Conservation (phyloP, 1,140 invertebrate genomes). For the Pogonognathellus flavescens region DNA sequence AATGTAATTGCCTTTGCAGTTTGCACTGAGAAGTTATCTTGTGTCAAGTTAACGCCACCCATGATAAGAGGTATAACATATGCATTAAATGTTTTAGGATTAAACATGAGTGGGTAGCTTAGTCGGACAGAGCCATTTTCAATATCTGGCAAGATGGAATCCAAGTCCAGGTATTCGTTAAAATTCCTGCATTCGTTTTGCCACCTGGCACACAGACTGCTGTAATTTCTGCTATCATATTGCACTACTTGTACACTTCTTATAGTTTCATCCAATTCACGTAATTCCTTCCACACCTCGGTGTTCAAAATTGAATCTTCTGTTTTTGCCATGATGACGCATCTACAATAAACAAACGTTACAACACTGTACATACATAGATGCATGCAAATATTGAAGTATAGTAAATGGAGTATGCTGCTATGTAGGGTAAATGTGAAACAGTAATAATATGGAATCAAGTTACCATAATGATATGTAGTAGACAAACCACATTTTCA, state of each 20-base stretch:
- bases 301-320: background rate
- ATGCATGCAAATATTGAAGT: too few species aligned
- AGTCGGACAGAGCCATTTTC: background rate
- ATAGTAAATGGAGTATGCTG: too few species aligned
- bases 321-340: too few species aligned
- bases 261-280: background rate
- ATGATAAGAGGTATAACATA: background rate
- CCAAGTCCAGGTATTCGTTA: background rate
- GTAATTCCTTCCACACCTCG: background rate
- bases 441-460: too few species aligned
- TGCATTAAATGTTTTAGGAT: background rate
- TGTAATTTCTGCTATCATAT: background rate
- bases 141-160: background rate
- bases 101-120: background rate
- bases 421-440: too few species aligned
- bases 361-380: too few species aligned
- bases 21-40: background rate
- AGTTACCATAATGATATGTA: too few species aligned
- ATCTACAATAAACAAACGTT: too few species aligned
- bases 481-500: too few species aligned
- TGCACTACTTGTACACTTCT: background rate
- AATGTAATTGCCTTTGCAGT: background rate
- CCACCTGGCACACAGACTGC: background rate
- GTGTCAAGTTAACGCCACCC: background rate
- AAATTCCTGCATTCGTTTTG: background rate